These are phyloP conservation scores for Cheiracanthium punctorium DNA, from an alignment of 2,888 invertebrate genomes.

Conservation along the genomic window DNA sequence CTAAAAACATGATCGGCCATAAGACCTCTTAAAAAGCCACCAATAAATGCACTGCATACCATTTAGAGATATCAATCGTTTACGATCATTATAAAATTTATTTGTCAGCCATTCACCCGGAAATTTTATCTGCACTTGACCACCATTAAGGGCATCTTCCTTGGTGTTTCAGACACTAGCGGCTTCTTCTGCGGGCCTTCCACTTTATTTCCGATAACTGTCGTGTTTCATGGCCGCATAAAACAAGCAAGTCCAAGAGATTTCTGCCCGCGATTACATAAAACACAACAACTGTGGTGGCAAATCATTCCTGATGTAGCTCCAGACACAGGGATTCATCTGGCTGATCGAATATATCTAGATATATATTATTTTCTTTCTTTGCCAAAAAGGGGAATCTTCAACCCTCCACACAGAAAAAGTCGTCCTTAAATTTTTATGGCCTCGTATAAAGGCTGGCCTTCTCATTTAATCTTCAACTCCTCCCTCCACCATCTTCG, in stretches of 20 bases:
- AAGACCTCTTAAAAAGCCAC: conserved; percentile 56
- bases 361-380: no score
- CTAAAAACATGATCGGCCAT: conserved; percentile 68
- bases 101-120: conserved; percentile 62
- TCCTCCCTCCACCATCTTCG: no score
- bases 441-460: conserved; percentile 49
- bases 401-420: conserved; percentile 17
- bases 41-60: conserved; percentile 62
- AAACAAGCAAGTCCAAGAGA: conserved; percentile 67
- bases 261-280: conserved; percentile 62
- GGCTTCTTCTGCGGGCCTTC: neutral
- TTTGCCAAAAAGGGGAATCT: neutral
- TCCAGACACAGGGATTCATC: conserved; percentile 4
- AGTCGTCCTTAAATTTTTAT: conserved; percentile 67
- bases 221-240: conserved; percentile 66
- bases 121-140: conserved; percentile 66
- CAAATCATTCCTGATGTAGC: conserved; percentile 41
- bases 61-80: conserved; percentile 66
- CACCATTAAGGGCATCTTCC: conserved; percentile 46
- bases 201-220: conserved; percentile 69
- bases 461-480: conserved; percentile 45
- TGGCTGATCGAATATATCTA: conserved; percentile 24
- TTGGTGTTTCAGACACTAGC: conserved; percentile 1
- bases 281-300: conserved; percentile 53
- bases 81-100: conserved; percentile 70